Percentiles rank a stretch among this genome's conserved stretches.
Evolutionary conservation across 2,888 invertebrate genomes (phyloP).

Genomic region (Keiferia lycopersicella): DNA sequence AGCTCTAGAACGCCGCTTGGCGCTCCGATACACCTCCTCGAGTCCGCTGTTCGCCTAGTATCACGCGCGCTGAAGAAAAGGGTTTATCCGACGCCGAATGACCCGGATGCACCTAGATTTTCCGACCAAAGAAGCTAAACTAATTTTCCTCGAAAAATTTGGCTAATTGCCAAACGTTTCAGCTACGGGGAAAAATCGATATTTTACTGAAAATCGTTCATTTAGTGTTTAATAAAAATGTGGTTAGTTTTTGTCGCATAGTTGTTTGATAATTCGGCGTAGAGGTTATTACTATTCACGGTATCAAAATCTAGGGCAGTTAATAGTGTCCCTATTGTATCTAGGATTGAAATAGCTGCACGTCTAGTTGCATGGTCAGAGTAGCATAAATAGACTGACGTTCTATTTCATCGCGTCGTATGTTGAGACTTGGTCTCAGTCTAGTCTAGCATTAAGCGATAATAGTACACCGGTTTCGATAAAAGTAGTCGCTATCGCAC

Average conservation of each 20-base stretch:
- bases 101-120: constrained; percentile 73
- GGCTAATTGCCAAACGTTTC: constrained; percentile 32
- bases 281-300: constrained; percentile 38
- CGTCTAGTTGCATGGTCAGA: constrained; percentile 55
- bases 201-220: neutral
- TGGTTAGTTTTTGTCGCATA: constrained; percentile 8
- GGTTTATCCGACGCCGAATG: constrained; percentile 79
- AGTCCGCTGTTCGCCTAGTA: constrained; percentile 72
- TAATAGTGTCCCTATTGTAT: constrained; percentile 60
- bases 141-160: constrained; percentile 59
- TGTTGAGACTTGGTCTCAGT: constrained; percentile 25
- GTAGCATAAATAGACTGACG: constrained; percentile 64
- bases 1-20: constrained; percentile 37
- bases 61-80: constrained; percentile 82
- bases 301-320: constrained; percentile 66
- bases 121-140: constrained; percentile 58
- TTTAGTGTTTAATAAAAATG: neutral
- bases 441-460: constrained; percentile 35
- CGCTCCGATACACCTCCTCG: constrained; percentile 60
- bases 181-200: neutral
- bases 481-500: constrained; percentile 28
- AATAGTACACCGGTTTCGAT: constrained; percentile 29
- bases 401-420: constrained; percentile 30
- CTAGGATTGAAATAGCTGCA: constrained; percentile 59
- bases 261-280: constrained; percentile 5